A percentile compares a stretch with the other conserved stretches of the same genome.
phyloP scores from a whole-genome alignment of 2,888 invertebrate species.

The Dryocosmus kuriphilus region DNA sequence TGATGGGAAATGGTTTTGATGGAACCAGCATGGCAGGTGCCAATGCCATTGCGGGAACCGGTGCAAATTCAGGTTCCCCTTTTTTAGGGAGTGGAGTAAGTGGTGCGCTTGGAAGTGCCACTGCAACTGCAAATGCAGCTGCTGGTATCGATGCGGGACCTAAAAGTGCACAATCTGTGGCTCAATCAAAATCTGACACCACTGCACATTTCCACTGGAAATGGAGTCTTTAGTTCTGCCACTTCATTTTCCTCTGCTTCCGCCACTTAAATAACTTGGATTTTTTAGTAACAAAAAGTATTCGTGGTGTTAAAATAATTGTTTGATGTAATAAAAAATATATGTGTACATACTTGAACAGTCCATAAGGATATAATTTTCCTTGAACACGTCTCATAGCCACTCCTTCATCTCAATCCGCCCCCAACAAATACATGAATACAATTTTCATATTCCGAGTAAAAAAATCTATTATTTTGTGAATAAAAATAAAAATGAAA shows the following conservation, averaged over 20 bases:
- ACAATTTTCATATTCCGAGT: no score
- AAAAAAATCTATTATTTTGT: not conserved
- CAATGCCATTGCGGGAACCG: not conserved
- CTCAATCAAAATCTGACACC: conserved; percentile 11
- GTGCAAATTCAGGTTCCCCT: not conserved
- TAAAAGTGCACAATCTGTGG: conserved; percentile 1
- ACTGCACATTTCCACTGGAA: not conserved
- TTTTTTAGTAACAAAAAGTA: not conserved
- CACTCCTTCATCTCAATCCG: no score
- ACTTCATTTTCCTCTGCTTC: conserved; percentile 43
- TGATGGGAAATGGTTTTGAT: not conserved
- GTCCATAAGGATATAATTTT: no score
- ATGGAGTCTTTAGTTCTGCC: not conserved
- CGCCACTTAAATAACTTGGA: conserved; percentile 27
- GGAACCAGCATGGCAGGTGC: not conserved
- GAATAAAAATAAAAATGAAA: not conserved
- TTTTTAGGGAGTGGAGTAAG: conserved; percentile 3
- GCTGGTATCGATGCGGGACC: conserved; percentile 5
- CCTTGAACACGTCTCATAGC: no score
- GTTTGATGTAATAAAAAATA: not conserved
- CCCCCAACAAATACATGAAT: no score
- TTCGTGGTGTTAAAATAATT: not conserved
- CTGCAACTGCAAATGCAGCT: conserved; percentile 8
- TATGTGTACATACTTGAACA: no score
- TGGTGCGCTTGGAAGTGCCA: not conserved